phyloP scores from a whole-genome alignment of 1,140 invertebrate species.

The Frieseomelitta varia region DNA sequence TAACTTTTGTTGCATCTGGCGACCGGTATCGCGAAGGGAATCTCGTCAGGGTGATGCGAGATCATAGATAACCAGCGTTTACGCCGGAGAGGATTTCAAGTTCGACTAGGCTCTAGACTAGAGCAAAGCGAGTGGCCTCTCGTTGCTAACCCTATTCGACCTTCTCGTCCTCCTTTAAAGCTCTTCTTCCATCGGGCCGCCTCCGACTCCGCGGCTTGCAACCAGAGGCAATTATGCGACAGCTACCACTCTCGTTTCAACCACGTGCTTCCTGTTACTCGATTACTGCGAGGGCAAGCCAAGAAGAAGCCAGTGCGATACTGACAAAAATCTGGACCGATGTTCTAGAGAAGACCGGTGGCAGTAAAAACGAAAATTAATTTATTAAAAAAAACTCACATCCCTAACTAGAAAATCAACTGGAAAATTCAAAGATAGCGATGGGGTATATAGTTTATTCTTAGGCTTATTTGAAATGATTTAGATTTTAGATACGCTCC shows the following conservation, averaged over 20 bases:
- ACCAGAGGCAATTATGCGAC: constrained; percentile 58
- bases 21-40: constrained; percentile 45
- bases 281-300: constrained; percentile 55
- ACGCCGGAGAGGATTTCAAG: constrained; percentile 60
- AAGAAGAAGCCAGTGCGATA: not conserved
- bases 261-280: constrained; percentile 58
- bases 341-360: too few relatives aligned
- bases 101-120: constrained; percentile 22
- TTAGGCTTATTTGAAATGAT: too few relatives aligned
- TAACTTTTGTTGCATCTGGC: constrained; percentile 50
- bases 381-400: too few relatives aligned
- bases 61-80: constrained; percentile 68
- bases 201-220: constrained; percentile 52
- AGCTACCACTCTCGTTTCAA: constrained; percentile 14
- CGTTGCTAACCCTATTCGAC: constrained; percentile 52
- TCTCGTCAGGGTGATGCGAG: constrained; percentile 55
- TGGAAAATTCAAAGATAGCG: too few relatives aligned
- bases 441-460: too few relatives aligned
- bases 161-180: not conserved
- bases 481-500: too few relatives aligned
- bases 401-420: too few relatives aligned
- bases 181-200: constrained; percentile 21
- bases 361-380: too few relatives aligned
- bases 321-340: too few relatives aligned
- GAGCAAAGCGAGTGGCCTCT: constrained; percentile 58